Percentiles rank a stretch among this genome's conserved stretches.
phyloP scores from a whole-genome alignment of 2,797 vertebrate species.

The Triplophysa bombifrons region DNA sequence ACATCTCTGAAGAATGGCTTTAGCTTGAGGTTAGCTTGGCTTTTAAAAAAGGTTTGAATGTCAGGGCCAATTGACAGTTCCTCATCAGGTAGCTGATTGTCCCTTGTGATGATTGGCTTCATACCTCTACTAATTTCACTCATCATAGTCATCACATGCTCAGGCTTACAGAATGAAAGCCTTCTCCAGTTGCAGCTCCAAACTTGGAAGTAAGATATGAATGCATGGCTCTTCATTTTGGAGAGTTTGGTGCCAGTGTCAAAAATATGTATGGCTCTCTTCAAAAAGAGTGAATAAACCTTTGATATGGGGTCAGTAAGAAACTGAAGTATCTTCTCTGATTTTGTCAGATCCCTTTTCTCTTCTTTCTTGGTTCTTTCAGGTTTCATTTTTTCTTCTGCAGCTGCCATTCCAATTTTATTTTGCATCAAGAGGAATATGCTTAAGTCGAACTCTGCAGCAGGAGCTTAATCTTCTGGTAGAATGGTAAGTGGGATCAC shows the following conservation, averaged over 20 bases:
- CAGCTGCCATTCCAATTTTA: not conserved
- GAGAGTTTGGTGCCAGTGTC: not conserved
- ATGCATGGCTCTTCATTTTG: slow-evolving; percentile 21
- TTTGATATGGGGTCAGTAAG: not conserved
- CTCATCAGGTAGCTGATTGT: slow-evolving; percentile 11
- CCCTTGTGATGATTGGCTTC: no score
- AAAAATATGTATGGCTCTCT: not conserved
- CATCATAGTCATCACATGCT: slow-evolving; percentile 19
- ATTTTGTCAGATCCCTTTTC: not conserved
- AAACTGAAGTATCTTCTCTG: slow-evolving; percentile 6
- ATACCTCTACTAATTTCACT: not conserved
- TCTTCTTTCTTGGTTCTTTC: not conserved
- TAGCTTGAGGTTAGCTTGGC: not conserved
- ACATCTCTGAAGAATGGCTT: slow-evolving; percentile 27
- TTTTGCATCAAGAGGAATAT: not conserved
- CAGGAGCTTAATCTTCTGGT: not conserved
- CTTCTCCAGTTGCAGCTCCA: no score
- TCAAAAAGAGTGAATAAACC: not conserved
- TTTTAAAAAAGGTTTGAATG: slow-evolving; percentile 12
- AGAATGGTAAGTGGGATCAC: not conserved
- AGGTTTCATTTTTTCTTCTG: not conserved
- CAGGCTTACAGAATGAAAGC: not conserved
- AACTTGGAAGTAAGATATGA: not conserved
- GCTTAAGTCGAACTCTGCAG: not conserved
- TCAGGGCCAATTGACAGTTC: slow-evolving; percentile 31